These are phyloP conservation scores for Piaya cayana DNA, from an alignment of 2,113 vertebrate genomes.

Conservation along the genomic window DNA sequence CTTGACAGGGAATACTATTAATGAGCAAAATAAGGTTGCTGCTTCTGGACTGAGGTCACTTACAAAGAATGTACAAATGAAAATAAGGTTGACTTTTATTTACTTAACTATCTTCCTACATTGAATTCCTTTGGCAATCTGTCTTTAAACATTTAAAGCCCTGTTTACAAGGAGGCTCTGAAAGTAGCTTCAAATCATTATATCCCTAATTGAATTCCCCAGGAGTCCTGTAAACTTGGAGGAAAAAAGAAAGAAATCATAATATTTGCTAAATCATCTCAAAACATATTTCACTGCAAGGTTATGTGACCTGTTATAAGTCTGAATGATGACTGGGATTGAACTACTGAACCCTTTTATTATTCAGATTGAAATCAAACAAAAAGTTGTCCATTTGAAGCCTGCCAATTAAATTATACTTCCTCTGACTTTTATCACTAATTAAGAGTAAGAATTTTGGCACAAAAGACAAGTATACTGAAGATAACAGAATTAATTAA, in stretches of 20 bases:
- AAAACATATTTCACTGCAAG: constrained; percentile 80
- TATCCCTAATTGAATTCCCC: constrained; percentile 84
- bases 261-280: constrained; percentile 80
- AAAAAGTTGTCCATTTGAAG: constrained; percentile 64
- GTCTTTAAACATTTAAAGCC: constrained; percentile 84
- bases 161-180: constrained; percentile 82
- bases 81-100: constrained; percentile 84
- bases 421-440: constrained; percentile 59
- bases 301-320: constrained; percentile 75
- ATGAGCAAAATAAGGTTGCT: constrained; percentile 78
- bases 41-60: constrained; percentile 77
- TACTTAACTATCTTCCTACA: constrained; percentile 82
- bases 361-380: constrained; percentile 70
- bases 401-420: constrained; percentile 70
- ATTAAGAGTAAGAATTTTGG: constrained; percentile 52
- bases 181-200: constrained; percentile 85
- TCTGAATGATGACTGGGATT: constrained; percentile 67
- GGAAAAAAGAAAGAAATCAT: constrained; percentile 80
- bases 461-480: constrained; percentile 38
- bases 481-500: constrained; percentile 40
- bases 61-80: constrained; percentile 79
- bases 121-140: constrained; percentile 80
- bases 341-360: constrained; percentile 70
- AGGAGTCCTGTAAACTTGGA: constrained; percentile 81
- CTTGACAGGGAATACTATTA: constrained; percentile 75